Evolutionary conservation across 92 coral and sea anemone genomes (phyloP).

Genomic region (Parazoanthus atlanticus): DNA sequence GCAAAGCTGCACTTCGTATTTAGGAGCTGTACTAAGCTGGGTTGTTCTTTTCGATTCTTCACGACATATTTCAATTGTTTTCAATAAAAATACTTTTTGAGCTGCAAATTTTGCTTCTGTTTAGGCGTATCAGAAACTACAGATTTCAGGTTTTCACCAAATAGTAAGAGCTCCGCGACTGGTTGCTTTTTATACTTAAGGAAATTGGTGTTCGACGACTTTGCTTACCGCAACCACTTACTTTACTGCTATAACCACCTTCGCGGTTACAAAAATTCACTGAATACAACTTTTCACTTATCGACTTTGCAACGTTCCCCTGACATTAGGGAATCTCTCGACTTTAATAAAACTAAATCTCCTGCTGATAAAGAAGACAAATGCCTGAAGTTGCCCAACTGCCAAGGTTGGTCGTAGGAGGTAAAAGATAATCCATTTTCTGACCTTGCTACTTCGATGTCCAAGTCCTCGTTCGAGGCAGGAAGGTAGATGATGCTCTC

Average conservation of each 20-base stretch:
- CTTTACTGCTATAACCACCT: background rate
- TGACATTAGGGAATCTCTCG: background rate
- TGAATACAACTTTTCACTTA: background rate
- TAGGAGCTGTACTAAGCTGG: background rate
- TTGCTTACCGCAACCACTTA: background rate
- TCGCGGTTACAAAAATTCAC: background rate
- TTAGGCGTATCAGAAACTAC: too few species aligned
- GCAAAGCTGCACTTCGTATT: background rate
- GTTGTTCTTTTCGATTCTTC: background rate
- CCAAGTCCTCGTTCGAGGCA: conserved; percentile 86
- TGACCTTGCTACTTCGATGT: conserved; percentile 90
- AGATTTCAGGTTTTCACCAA: too few species aligned
- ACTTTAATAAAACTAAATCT: background rate
- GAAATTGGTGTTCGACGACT: background rate
- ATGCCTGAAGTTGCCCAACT: background rate
- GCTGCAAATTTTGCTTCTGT: too few species aligned
- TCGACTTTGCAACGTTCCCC: background rate
- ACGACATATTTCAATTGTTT: too few species aligned
- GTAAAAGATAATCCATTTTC: background rate
- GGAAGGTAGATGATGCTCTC: conserved; percentile 88
- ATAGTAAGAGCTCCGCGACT: background rate
- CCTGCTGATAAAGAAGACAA: background rate
- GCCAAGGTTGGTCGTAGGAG: background rate
- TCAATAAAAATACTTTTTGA: too few species aligned
- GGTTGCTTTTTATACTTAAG: background rate